These are phyloP conservation scores for Spisula subtruncata DNA, from an alignment of 2,888 invertebrate species.

Conservation along the genomic window DNA sequence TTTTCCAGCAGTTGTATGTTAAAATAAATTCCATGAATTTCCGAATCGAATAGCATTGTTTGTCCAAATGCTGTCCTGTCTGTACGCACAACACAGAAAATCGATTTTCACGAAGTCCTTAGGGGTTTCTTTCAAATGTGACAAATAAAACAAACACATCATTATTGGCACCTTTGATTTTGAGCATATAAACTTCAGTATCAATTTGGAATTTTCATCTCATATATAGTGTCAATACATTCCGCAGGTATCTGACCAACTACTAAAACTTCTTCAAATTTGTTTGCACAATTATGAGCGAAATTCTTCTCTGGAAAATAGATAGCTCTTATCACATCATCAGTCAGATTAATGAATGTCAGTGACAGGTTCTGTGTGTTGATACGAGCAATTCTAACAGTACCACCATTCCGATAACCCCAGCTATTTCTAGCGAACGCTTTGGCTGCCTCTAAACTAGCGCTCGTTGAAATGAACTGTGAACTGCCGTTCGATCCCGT, in stretches of 20 bases:
- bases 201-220: too few relatives aligned
- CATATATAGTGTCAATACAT: neutral
- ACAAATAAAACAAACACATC: too few relatives aligned
- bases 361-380: neutral
- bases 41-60: too few relatives aligned
- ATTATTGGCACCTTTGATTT: too few relatives aligned
- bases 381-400: neutral
- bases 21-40: too few relatives aligned
- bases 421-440: neutral
- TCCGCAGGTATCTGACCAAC: neutral
- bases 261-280: neutral
- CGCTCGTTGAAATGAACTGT: constrained; percentile 27
- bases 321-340: neutral
- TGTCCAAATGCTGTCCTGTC: too few relatives aligned
- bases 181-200: too few relatives aligned
- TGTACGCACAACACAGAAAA: too few relatives aligned
- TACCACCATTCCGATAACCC: neutral
- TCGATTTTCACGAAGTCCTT: too few relatives aligned
- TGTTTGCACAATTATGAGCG: neutral
- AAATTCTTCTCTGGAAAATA: neutral
- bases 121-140: too few relatives aligned
- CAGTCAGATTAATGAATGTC: neutral
- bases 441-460: neutral
- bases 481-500: neutral
- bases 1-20: too few relatives aligned